A percentile compares a stretch with the other conserved stretches of the same genome.
These are phyloP conservation scores for Desoria tigrina DNA, from an alignment of 2,888 invertebrate genomes.

Conservation along the genomic window DNA sequence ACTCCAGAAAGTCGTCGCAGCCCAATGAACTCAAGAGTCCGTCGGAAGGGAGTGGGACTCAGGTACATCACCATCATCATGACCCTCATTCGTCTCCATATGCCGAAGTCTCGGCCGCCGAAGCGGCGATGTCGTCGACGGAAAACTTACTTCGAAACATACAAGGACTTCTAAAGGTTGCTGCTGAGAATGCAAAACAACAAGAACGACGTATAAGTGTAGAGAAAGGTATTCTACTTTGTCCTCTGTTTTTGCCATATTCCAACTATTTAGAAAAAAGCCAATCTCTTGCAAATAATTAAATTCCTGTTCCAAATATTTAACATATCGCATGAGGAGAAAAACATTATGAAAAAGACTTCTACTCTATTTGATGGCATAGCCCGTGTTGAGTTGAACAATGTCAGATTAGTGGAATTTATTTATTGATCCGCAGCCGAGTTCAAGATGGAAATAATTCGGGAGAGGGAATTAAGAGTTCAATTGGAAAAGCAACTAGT, in stretches of 20 bases:
- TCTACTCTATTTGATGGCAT: no score
- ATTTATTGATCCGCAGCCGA: constrained; percentile 68
- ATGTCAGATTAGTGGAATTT: no score
- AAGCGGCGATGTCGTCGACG: constrained; percentile 72
- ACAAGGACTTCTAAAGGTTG: constrained; percentile 92
- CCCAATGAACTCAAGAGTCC: constrained; percentile 51
- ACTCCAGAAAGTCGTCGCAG: constrained; percentile 41
- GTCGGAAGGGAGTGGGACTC: constrained; percentile 44
- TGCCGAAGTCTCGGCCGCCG: constrained; percentile 53
- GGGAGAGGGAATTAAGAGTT: constrained; percentile 91
- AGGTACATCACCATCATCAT: constrained; percentile 27
- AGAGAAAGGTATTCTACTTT: constrained; percentile 81
- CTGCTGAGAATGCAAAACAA: constrained; percentile 94
- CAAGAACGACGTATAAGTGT: constrained; percentile 94
- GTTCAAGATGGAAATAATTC: constrained; percentile 89
- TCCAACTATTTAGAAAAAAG: constrained; percentile 9
- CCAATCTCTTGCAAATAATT: constrained; percentile 19
- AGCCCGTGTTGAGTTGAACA: no score
- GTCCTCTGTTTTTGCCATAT: no score
- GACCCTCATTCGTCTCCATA: constrained; percentile 40
- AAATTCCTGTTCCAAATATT: no score
- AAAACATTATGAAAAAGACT: no score
- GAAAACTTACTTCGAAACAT: constrained; percentile 93
- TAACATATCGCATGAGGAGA: no score
- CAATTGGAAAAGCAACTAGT: constrained; percentile 88